A percentile compares a stretch with the other conserved stretches of the same genome.
Evolutionary conservation across 1,140 invertebrate genomes (phyloP).

Genomic region (Macrotrachela quadricornifera): DNA sequence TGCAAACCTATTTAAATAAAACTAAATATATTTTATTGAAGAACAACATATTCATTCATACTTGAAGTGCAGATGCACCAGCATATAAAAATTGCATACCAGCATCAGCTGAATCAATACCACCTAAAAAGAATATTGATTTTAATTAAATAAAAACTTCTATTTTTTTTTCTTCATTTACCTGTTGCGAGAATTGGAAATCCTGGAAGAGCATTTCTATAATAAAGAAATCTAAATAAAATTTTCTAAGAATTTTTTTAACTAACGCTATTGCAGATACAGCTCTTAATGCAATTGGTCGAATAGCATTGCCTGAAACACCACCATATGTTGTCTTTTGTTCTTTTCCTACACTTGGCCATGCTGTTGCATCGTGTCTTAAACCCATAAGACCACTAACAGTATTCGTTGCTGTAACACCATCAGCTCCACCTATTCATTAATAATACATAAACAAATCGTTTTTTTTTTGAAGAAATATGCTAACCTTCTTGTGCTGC

Average conservation of each 20-base stretch:
- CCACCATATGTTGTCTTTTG: constrained; percentile 82
- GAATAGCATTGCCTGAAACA: constrained; percentile 77
- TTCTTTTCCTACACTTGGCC: constrained; percentile 63
- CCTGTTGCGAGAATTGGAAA: constrained; percentile 80
- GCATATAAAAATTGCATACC: constrained; percentile 74
- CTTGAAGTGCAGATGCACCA: constrained; percentile 70
- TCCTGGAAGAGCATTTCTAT: constrained; percentile 45
- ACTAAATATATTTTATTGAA: constrained; percentile 1
- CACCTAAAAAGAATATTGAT: constrained; percentile 25
- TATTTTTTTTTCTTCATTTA: constrained; percentile 31
- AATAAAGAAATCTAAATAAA: too few species aligned
- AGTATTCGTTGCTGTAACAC: constrained; percentile 90
- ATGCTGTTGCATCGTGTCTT: constrained; percentile 51
- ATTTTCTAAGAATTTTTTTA: too few species aligned
- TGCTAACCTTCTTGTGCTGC: constrained; percentile 67
- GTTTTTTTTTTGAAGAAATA: too few species aligned
- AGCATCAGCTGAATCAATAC: constrained; percentile 81
- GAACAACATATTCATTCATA: constrained; percentile 19
- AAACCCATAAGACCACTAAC: constrained; percentile 75
- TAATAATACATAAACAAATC: constrained; percentile 2
- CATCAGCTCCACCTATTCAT: constrained; percentile 54
- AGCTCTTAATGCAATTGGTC: constrained; percentile 69
- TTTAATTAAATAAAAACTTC: too few species aligned
- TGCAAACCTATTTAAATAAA: constrained; percentile 47
- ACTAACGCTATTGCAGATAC: constrained; percentile 54